Evolutionary conservation across 2,113 vertebrate species (phyloP).

Genomic region (Rhea pennata): DNA sequence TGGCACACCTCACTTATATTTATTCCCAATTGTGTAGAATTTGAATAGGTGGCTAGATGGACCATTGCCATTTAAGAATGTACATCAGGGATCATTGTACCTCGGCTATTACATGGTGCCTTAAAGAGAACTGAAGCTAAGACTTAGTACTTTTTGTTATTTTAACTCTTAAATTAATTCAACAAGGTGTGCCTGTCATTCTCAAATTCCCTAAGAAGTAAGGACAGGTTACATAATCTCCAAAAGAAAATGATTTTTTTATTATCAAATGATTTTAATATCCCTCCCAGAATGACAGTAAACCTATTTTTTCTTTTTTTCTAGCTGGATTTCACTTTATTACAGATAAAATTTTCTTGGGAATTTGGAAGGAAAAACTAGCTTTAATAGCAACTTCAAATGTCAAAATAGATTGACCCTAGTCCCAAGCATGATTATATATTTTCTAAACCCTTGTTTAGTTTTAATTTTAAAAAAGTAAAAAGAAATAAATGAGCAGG

Average conservation of each 20-base stretch:
- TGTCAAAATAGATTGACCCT: constrained; percentile 64
- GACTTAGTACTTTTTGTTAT: constrained; percentile 81
- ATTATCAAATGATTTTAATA: constrained; percentile 72
- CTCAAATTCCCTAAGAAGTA: constrained; percentile 76
- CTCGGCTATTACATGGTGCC: constrained; percentile 90
- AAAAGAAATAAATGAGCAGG: constrained; percentile 73
- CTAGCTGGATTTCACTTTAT: constrained; percentile 81
- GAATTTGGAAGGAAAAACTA: constrained; percentile 74
- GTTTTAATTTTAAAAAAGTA: constrained; percentile 74
- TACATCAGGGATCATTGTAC: constrained; percentile 89
- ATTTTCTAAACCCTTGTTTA: constrained; percentile 75
- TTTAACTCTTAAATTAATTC: constrained; percentile 79
- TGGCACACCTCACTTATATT: constrained; percentile 83
- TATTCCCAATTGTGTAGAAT: constrained; percentile 80
- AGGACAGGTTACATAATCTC: constrained; percentile 79
- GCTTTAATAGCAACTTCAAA: constrained; percentile 77
- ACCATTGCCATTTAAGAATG: constrained; percentile 88
- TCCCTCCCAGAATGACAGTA: constrained; percentile 76
- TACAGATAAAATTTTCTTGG: constrained; percentile 77
- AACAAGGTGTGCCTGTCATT: constrained; percentile 83
- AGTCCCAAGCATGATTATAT: constrained; percentile 68
- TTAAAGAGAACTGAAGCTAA: constrained; percentile 89
- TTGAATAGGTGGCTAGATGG: constrained; percentile 85
- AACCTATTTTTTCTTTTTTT: constrained; percentile 78
- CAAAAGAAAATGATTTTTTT: constrained; percentile 74